These are phyloP conservation scores for Eilema sororculum DNA, from an alignment of 2,888 invertebrate genomes.

Conservation along the genomic window DNA sequence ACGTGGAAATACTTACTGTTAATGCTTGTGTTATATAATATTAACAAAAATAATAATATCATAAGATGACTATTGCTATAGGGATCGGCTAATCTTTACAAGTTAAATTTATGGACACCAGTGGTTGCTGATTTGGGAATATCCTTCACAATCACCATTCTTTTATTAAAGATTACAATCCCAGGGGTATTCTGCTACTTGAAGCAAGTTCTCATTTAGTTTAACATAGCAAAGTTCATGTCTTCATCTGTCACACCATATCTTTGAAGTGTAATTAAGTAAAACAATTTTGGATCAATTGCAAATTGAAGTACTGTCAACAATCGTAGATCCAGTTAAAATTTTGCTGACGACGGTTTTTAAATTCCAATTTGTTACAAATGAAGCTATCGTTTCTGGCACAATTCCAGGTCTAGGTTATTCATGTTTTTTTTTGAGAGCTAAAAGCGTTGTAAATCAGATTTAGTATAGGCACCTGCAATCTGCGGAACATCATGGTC, in stretches of 20 bases:
- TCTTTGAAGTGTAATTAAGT: no score
- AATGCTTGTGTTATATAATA: not conserved
- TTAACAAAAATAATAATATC: not conserved
- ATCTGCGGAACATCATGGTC: not conserved
- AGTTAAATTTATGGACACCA: no score
- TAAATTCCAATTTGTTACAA: slow-evolving; percentile 7
- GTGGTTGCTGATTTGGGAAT: no score
- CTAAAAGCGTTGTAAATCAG: not conserved
- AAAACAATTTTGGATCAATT: not conserved
- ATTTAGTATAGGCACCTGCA: not conserved
- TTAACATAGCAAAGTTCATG: no score
- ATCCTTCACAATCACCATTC: no score
- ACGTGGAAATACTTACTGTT: not conserved
- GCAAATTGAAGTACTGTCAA: not conserved
- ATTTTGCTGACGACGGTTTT: not conserved
- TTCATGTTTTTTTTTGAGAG: slow-evolving; percentile 2
- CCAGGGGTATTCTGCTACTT: no score
- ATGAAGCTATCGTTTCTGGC: not conserved
- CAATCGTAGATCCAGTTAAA: not conserved
- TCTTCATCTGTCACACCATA: no score
- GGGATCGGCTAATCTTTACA: no score
- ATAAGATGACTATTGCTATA: not conserved
- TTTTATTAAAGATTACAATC: no score
- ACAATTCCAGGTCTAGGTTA: not conserved
- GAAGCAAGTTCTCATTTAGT: no score